These are phyloP conservation scores for Aphis gossypii DNA, from an alignment of 1,140 invertebrate genomes.

Conservation along the genomic window DNA sequence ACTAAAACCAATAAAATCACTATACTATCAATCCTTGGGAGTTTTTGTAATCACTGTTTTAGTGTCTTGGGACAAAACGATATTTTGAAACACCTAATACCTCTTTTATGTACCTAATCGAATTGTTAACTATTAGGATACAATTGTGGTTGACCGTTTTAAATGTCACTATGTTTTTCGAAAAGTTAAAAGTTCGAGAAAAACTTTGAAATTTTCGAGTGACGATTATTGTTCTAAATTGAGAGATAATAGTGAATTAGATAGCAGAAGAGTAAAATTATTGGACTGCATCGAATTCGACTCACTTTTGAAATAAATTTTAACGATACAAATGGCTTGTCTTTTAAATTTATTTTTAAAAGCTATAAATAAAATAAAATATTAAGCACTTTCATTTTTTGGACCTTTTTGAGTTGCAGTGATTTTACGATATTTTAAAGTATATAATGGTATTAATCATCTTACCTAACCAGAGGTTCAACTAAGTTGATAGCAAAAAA, in stretches of 20 bases:
- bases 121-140: not conserved
- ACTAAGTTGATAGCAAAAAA: no score
- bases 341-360: no score
- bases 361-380: no score
- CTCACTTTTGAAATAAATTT: not conserved
- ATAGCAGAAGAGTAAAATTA: not conserved
- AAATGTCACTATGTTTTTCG: not conserved
- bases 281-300: not conserved
- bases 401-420: no score
- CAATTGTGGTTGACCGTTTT: not conserved
- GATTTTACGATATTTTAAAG: no score
- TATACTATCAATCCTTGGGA: no score
- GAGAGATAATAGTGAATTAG: not conserved
- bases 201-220: not conserved
- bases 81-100: not conserved
- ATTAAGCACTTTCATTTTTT: no score
- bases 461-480: no score
- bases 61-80: not conserved
- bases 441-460: no score
- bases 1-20: no score
- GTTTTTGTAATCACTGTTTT: no score
- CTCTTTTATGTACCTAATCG: not conserved
- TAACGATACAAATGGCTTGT: not conserved
- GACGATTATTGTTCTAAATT: not conserved
- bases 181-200: not conserved